Conservation (phyloP, 2,888 invertebrate species). For the Perizoma flavofasciatum region DNA sequence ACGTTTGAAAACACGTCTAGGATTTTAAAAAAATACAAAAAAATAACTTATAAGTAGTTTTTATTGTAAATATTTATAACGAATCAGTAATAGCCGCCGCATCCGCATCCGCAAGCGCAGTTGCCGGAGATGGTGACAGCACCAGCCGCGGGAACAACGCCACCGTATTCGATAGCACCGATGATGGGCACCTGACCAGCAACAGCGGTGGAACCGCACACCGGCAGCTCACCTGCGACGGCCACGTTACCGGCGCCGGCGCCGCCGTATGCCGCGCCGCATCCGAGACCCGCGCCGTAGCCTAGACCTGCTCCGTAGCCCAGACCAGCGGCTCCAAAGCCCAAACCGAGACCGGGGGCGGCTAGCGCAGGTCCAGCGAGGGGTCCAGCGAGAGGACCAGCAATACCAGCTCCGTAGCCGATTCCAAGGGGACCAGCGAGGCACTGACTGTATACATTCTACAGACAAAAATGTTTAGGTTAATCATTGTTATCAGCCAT, state of each 20-base stretch:
- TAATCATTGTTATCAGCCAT: no score
- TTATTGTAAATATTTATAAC: neutral
- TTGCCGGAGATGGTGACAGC: constrained; percentile 54
- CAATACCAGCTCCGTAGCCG: neutral
- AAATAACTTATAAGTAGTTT: neutral
- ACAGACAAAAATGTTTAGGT: constrained; percentile 7
- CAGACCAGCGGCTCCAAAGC: neutral
- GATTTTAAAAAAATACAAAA: no score
- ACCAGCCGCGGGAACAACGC: constrained; percentile 53
- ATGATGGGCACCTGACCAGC: constrained; percentile 53
- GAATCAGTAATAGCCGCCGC: constrained; percentile 5
- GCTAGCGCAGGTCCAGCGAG: no score
- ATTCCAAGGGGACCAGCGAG: neutral
- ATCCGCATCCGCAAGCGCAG: constrained; percentile 51
- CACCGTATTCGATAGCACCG: constrained; percentile 55
- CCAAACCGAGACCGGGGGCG: no score
- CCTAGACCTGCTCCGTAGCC: constrained; percentile 41
- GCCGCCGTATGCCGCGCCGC: constrained; percentile 45
- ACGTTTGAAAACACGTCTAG: no score
- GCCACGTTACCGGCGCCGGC: constrained; percentile 26
- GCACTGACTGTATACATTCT: constrained; percentile 24
- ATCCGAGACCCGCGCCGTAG: constrained; percentile 41
- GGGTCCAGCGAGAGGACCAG: neutral
- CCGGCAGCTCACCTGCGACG: constrained; percentile 51
- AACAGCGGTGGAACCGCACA: constrained; percentile 50